phyloP scores from a whole-genome alignment of 2,113 vertebrate genomes.

The Ameiurus melas region DNA sequence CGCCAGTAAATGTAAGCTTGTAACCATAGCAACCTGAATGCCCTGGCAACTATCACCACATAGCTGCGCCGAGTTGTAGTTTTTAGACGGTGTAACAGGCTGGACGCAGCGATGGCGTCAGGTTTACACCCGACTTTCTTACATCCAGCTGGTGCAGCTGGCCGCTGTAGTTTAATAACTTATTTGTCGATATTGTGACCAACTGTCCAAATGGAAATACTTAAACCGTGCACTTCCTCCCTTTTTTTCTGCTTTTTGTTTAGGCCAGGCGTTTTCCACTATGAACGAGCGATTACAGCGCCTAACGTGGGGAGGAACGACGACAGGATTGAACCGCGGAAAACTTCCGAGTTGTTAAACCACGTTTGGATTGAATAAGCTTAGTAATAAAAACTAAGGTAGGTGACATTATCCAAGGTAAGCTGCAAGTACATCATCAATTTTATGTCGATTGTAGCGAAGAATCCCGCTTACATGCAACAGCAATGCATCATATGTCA shows the following conservation, averaged over 20 bases:
- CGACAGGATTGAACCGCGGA: not conserved
- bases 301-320: not conserved
- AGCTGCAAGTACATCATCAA: not conserved
- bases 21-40: too few species aligned
- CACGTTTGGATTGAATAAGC: not conserved
- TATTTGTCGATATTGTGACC: not conserved
- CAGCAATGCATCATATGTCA: too few species aligned
- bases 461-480: not conserved
- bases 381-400: not conserved
- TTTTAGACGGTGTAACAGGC: too few species aligned
- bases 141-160: too few species aligned
- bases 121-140: too few species aligned
- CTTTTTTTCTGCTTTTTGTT: not conserved
- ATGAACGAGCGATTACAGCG: not conserved
- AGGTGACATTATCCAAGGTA: not conserved
- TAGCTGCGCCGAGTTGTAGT: too few species aligned
- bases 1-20: too few species aligned
- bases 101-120: too few species aligned
- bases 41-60: too few species aligned
- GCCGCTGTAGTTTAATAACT: not conserved
- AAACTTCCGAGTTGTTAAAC: not conserved
- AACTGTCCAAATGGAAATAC: not conserved
- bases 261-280: not conserved
- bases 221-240: not conserved
- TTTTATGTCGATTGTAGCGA: not conserved